Evolutionary conservation across 2,797 vertebrate species (phyloP).

Genomic region (Cygnus olor): DNA sequence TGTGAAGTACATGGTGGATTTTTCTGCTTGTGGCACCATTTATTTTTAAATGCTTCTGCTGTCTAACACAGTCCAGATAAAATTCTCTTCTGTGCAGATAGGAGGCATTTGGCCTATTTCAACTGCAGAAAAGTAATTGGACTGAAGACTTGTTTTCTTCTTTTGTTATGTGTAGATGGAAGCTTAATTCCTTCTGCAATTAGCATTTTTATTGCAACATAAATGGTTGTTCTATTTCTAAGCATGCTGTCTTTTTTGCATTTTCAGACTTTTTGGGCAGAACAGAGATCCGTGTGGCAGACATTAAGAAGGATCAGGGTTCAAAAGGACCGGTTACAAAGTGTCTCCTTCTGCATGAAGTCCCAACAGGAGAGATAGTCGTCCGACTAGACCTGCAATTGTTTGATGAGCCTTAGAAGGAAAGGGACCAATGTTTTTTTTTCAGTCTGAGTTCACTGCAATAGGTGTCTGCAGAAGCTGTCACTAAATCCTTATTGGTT

Average conservation of each 20-base stretch:
- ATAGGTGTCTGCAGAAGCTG: constrained; percentile 35
- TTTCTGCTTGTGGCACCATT: background rate
- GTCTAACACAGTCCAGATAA: background rate
- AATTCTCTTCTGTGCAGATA: background rate
- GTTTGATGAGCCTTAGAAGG: constrained; percentile 91
- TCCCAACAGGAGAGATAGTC: constrained; percentile 98
- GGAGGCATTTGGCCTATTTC: background rate
- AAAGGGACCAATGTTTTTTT: background rate
- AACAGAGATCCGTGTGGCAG: constrained; percentile 97
- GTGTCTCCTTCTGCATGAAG: constrained; percentile 95
- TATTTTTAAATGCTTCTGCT: background rate
- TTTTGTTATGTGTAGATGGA: background rate
- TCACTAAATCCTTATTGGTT: constrained; percentile 9
- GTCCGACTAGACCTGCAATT: constrained; percentile 96
- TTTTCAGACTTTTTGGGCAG: constrained; percentile 94
- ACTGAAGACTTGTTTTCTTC: background rate
- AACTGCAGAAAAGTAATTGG: background rate
- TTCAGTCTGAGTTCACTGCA: background rate
- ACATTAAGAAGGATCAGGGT: constrained; percentile 99
- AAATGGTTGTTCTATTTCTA: background rate
- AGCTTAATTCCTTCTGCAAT: background rate
- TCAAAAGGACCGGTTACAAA: constrained; percentile 98
- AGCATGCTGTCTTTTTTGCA: constrained; percentile 3
- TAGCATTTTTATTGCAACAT: background rate
- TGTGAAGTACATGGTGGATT: background rate